Conservation (phyloP, 1,140 invertebrate genomes). For the Halesus radiatus region DNA sequence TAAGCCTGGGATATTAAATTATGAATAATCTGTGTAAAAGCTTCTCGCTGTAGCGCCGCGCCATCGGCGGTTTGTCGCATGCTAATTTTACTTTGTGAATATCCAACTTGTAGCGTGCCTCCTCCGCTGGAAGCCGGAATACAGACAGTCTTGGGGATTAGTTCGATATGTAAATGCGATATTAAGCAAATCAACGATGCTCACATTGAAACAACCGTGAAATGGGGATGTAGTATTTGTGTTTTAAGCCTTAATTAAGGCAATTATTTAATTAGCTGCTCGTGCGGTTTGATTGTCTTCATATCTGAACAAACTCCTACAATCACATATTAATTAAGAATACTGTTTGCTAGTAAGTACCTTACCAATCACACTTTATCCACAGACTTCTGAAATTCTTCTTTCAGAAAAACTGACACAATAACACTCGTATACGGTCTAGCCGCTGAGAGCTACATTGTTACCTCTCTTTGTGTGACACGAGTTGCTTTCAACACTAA, state of each 20-base stretch:
- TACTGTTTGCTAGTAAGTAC: no score
- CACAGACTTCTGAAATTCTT: no score
- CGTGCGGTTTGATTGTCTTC: conserved; percentile 14
- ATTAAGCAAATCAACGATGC: conserved; percentile 22
- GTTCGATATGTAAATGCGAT: conserved; percentile 22
- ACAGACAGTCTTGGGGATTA: conserved; percentile 12
- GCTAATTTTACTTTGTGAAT: conserved; percentile 30
- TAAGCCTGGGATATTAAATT: conserved; percentile 16
- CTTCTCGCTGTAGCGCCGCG: conserved; percentile 3
- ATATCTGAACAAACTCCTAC: no score
- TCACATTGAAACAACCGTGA: conserved; percentile 14
- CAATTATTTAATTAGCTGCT: conserved; percentile 12
- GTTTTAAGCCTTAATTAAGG: conserved; percentile 15
- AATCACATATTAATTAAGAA: no score
- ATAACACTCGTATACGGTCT: no score
- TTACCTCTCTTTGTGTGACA: no score
- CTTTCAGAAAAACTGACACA: no score
- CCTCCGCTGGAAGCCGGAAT: not conserved
- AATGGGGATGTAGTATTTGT: not conserved
- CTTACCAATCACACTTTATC: no score
- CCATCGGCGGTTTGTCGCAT: conserved; percentile 36
- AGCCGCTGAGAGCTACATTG: no score
- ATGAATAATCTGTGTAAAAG: conserved; percentile 26
- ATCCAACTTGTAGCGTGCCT: conserved; percentile 11
- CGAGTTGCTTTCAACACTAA: no score